phyloP scores from a whole-genome alignment of 2,113 vertebrate species.

The Myotis davidii region DNA sequence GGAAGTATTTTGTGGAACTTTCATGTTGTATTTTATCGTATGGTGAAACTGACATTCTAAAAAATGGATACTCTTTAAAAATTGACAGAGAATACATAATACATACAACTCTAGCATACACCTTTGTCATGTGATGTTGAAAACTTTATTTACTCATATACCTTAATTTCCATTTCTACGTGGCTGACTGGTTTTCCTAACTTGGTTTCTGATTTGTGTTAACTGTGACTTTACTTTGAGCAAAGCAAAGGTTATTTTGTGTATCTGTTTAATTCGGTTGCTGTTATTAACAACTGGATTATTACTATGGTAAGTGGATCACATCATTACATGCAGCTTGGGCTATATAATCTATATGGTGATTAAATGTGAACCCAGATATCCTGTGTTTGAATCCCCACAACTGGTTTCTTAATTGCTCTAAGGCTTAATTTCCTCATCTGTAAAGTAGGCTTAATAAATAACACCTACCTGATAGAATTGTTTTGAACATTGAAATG shows the following conservation, averaged over 20 bases:
- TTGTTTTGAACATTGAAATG: slow-evolving; percentile 40
- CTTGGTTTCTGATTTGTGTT: slow-evolving; percentile 31
- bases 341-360: background rate
- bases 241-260: slow-evolving; percentile 8
- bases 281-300: slow-evolving; percentile 6
- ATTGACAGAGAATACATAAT: background rate
- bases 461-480: background rate
- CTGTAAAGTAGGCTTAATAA: slow-evolving; percentile 20
- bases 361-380: background rate
- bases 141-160: slow-evolving; percentile 15
- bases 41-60: background rate
- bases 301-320: background rate
- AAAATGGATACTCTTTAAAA: slow-evolving; percentile 2
- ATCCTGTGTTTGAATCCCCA: slow-evolving; percentile 10
- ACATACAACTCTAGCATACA: background rate
- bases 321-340: background rate
- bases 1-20: slow-evolving; percentile 8
- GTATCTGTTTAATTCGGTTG: slow-evolving; percentile 3
- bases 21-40: background rate
- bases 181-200: slow-evolving; percentile 36
- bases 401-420: background rate
- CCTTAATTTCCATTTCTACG: slow-evolving; percentile 17
- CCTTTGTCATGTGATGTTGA: slow-evolving; percentile 1
- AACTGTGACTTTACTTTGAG: slow-evolving; percentile 21
- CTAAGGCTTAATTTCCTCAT: slow-evolving; percentile 3